Conservation (phyloP, 1,140 invertebrate species). For the Drosophila baimaii region DNA sequence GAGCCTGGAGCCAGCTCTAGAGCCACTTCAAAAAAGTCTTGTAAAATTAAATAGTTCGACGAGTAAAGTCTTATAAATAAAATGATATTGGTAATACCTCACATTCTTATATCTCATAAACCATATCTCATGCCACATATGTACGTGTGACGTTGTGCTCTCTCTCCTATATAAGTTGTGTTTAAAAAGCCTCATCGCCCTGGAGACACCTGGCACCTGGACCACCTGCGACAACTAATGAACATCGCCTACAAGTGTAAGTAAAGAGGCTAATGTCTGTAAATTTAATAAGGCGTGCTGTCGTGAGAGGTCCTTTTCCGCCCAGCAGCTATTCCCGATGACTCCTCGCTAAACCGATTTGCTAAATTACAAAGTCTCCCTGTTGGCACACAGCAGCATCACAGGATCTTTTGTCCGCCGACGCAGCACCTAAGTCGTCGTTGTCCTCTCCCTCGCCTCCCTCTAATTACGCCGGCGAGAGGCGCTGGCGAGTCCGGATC, state of each 20-base stretch:
- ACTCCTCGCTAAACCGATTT: conserved; percentile 71
- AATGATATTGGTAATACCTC: too few species aligned
- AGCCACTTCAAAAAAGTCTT: too few species aligned
- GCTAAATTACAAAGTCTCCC: conserved; percentile 68
- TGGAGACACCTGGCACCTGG: conserved; percentile 1
- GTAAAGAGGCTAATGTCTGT: conserved; percentile 51
- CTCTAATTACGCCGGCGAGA: conserved; percentile 65
- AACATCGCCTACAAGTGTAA: conserved; percentile 37
- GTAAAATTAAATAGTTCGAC: too few species aligned
- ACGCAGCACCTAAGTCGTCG: conserved; percentile 9
- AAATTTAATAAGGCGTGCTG: conserved; percentile 66
- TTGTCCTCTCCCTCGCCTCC: not conserved
- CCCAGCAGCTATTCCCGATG: conserved; percentile 25
- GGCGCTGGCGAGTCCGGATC: conserved; percentile 57
- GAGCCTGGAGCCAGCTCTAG: too few species aligned
- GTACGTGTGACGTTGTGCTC: too few species aligned
- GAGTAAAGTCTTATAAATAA: too few species aligned
- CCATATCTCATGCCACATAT: too few species aligned
- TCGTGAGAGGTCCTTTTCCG: conserved; percentile 18
- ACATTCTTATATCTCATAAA: too few species aligned
- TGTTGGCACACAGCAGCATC: conserved; percentile 9
- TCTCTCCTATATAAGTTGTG: too few species aligned
- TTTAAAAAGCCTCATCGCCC: too few species aligned
- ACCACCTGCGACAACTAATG: not conserved
- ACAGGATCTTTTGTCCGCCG: conserved; percentile 40